Evolutionary conservation across 2,797 vertebrate genomes (phyloP).

Genomic region (Notolabrus celidotus): DNA sequence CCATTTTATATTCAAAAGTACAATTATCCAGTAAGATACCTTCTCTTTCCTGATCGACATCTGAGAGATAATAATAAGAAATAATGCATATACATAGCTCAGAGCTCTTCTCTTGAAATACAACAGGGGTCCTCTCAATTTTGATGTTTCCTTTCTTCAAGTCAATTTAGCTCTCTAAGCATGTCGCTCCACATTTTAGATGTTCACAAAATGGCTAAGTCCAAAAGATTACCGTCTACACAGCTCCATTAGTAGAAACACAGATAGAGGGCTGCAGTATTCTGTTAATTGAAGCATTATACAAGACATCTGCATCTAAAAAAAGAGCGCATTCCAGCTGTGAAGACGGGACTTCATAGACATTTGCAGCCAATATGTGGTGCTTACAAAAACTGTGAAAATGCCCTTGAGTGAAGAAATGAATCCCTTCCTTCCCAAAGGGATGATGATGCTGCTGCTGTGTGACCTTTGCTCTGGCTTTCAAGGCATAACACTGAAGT

Average conservation of each 20-base stretch:
- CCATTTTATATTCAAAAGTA: neutral
- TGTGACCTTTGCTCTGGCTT: constrained; percentile 46
- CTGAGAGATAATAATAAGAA: constrained; percentile 26
- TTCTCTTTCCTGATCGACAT: constrained; percentile 21
- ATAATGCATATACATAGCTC: constrained; percentile 17
- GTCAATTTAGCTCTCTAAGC: constrained; percentile 39
- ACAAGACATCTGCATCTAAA: constrained; percentile 62
- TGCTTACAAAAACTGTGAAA: constrained; percentile 50
- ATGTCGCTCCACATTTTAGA: constrained; percentile 38
- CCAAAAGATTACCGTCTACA: constrained; percentile 35
- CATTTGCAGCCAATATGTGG: constrained; percentile 59
- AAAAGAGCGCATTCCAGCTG: constrained; percentile 52
- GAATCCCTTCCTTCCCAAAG: constrained; percentile 31
- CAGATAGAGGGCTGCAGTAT: constrained; percentile 32
- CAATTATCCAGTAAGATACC: neutral
- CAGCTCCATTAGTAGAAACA: constrained; percentile 41
- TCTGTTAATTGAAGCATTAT: constrained; percentile 60
- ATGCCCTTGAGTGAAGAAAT: constrained; percentile 52
- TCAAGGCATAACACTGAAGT: constrained; percentile 33
- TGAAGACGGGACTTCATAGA: constrained; percentile 40
- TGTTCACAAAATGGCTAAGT: constrained; percentile 46
- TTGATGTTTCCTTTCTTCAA: constrained; percentile 20
- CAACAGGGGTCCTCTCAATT: neutral
- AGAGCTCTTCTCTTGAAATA: constrained; percentile 28
- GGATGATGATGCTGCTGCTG: constrained; percentile 12